These are phyloP conservation scores for Rutpela maculata DNA, from an alignment of 2,888 invertebrate species.

Conservation along the genomic window DNA sequence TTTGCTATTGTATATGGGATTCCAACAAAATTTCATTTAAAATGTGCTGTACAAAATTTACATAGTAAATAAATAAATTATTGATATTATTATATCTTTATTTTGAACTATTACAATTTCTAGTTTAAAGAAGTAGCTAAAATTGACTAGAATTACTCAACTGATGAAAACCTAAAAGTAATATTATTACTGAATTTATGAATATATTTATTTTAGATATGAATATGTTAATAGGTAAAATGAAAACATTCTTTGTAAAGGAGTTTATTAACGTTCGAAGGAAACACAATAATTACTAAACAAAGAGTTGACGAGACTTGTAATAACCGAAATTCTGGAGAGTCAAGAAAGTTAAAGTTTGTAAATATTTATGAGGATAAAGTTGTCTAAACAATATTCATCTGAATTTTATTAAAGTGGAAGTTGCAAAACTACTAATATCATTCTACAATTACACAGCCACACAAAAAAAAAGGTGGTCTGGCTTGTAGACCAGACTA, in stretches of 20 bases:
- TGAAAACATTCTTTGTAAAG: conserved; percentile 34
- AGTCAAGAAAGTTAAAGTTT: conserved; percentile 10
- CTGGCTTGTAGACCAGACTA: no score
- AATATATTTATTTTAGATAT: conserved; percentile 16
- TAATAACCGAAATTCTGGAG: conserved; percentile 15
- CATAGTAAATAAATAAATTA: no score
- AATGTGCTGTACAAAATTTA: no score
- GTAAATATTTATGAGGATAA: conserved; percentile 35
- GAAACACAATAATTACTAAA: conserved; percentile 18
- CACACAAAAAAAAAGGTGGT: no score
- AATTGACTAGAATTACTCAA: neutral
- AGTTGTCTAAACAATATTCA: neutral
- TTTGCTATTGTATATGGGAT: no score
- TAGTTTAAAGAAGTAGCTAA: neutral
- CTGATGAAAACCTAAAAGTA: neutral
- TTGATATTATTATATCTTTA: no score
- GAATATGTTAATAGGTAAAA: conserved; percentile 34
- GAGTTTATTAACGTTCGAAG: conserved; percentile 7
- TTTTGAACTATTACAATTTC: neutral
- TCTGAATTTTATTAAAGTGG: neutral
- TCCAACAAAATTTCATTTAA: no score
- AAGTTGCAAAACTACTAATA: neutral
- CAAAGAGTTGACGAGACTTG: conserved; percentile 13
- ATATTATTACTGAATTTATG: conserved; percentile 34
- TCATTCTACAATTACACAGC: no score